Percentiles rank a stretch among this genome's conserved stretches.
Conservation (phyloP, 1,140 invertebrate species). For the Drosophila biarmipes region DNA sequence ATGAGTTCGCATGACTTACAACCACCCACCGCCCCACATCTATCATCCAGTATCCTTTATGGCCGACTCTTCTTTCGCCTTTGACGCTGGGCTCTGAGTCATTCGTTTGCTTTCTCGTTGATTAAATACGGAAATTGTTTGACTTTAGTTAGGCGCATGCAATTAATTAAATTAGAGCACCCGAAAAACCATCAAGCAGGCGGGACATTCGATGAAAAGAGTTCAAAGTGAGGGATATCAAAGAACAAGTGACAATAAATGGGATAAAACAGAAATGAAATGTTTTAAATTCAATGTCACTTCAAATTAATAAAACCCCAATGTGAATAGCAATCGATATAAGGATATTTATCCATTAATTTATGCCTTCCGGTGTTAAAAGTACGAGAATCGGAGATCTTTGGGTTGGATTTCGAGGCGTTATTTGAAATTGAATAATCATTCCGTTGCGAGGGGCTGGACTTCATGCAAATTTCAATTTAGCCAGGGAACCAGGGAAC, state of each 20-base stretch:
- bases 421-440: slow-evolving; percentile 70
- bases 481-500: slow-evolving; percentile 45
- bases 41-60: slow-evolving; percentile 50
- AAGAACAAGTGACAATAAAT: not conserved
- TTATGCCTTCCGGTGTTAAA: not conserved
- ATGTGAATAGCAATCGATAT: not conserved
- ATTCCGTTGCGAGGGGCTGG: slow-evolving; percentile 38
- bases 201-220: slow-evolving; percentile 28
- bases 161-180: slow-evolving; percentile 76
- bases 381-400: slow-evolving; percentile 13
- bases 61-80: slow-evolving; percentile 28
- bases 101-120: slow-evolving; percentile 71
- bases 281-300: not conserved
- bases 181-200: slow-evolving; percentile 43
- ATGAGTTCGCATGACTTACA: slow-evolving; percentile 66
- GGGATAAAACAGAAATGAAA: not conserved
- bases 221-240: slow-evolving; percentile 14
- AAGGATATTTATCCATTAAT: not conserved
- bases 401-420: slow-evolving; percentile 33
- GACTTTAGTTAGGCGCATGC: slow-evolving; percentile 69
- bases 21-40: slow-evolving; percentile 15
- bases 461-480: slow-evolving; percentile 74
- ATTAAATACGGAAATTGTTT: slow-evolving; percentile 79
- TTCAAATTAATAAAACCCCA: not conserved
- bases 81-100: slow-evolving; percentile 51